phyloP scores from a whole-genome alignment of 2,797 vertebrate genomes.

The Spea hammondii region DNA sequence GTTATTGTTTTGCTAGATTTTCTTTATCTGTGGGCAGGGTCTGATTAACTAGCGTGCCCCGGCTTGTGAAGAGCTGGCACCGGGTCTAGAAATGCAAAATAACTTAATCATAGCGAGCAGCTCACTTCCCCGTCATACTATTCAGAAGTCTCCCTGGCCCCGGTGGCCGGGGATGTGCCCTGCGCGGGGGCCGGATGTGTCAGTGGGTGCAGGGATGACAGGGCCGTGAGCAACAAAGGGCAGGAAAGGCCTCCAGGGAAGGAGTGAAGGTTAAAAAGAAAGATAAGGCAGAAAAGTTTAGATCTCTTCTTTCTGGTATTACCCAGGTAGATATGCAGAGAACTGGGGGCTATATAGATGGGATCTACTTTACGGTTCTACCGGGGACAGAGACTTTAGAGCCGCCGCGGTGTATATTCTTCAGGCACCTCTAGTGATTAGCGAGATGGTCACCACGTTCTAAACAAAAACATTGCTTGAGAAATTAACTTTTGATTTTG shows the following conservation, averaged over 20 bases:
- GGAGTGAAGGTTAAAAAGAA: not conserved
- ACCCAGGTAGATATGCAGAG: no score
- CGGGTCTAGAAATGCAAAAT: not conserved
- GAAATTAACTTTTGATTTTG: no score
- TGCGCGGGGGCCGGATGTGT: conserved; percentile 9
- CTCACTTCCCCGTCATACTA: not conserved
- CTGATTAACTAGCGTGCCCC: not conserved
- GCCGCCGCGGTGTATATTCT: no score
- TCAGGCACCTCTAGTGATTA: no score
- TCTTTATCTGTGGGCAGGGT: not conserved
- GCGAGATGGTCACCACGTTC: no score
- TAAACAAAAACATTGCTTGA: no score
- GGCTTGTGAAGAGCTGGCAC: conserved; percentile 12
- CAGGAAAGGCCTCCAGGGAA: conserved; percentile 12
- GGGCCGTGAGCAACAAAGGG: conserved; percentile 5
- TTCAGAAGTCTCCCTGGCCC: not conserved
- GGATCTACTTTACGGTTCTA: no score
- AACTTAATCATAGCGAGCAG: conserved; percentile 11
- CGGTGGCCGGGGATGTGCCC: not conserved
- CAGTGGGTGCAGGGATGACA: conserved; percentile 2
- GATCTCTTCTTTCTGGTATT: not conserved
- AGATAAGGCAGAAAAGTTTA: not conserved
- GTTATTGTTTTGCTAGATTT: not conserved
- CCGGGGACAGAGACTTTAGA: no score
- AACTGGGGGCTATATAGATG: no score